phyloP scores from a whole-genome alignment of 2,888 invertebrate genomes.

The Scaeva pyrastri region DNA sequence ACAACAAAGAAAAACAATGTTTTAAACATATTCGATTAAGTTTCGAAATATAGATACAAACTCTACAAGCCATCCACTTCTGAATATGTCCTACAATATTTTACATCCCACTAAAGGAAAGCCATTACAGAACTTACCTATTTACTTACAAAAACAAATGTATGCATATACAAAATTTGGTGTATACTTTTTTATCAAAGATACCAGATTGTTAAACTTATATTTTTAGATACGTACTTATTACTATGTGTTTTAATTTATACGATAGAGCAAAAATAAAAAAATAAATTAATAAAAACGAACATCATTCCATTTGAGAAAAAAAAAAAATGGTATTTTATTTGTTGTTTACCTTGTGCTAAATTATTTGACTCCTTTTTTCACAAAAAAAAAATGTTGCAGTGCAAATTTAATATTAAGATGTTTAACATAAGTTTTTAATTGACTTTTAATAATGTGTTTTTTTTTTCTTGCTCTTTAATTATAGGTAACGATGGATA shows the following conservation, averaged over 20 bases:
- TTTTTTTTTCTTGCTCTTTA: conserved; percentile 69
- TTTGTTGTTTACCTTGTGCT: conserved; percentile 11
- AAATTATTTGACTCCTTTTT: conserved; percentile 22
- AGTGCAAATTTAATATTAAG: background rate
- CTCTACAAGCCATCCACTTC: background rate
- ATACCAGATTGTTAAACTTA: conserved; percentile 34
- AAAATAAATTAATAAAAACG: conserved; percentile 2
- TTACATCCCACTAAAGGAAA: conserved; percentile 40
- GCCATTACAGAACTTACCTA: background rate
- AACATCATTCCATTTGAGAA: conserved; percentile 21
- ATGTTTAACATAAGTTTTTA: background rate
- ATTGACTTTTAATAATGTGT: conserved; percentile 9
- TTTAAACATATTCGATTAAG: too few species aligned
- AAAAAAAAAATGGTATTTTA: conserved; percentile 52
- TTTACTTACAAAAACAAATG: background rate
- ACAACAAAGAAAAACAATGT: too few species aligned
- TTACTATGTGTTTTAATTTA: background rate
- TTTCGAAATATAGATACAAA: background rate
- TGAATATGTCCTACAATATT: background rate
- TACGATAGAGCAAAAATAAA: background rate
- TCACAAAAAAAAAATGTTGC: background rate
- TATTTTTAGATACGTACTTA: conserved; percentile 44
- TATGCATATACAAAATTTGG: background rate
- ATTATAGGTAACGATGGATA: conserved; percentile 81
- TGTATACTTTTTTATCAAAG: conserved; percentile 27